Evolutionary conservation across 2,113 vertebrate species (phyloP).

Genomic region (Lipotes vexillifer): DNA sequence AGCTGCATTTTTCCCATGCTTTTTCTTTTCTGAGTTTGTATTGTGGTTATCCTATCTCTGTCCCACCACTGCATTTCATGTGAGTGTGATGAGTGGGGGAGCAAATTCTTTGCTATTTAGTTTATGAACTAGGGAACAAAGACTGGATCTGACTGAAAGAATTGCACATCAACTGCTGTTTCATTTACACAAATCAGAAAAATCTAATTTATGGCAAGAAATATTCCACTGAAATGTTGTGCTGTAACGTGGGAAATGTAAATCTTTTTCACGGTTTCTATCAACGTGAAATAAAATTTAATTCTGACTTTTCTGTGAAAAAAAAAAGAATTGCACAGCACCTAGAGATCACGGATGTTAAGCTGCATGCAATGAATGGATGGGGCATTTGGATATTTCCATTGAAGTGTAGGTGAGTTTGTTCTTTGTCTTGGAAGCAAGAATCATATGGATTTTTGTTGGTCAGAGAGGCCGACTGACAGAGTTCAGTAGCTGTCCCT

Average conservation of each 20-base stretch:
- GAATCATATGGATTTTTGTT: neutral
- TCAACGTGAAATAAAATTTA: conserved; percentile 77
- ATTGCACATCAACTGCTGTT: neutral
- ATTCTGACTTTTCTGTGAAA: conserved; percentile 48
- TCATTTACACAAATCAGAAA: too few species aligned
- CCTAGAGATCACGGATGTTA: neutral
- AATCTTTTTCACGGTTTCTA: conserved; percentile 67
- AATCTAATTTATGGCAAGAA: neutral
- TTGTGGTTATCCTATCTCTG: neutral
- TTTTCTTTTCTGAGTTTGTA: neutral
- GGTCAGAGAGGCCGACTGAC: neutral
- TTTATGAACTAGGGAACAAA: neutral
- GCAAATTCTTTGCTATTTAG: neutral
- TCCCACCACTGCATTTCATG: neutral
- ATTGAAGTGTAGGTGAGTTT: neutral
- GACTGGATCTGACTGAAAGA: neutral
- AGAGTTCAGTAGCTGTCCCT: neutral
- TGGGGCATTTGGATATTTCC: neutral
- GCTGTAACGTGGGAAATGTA: conserved; percentile 60
- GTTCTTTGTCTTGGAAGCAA: neutral
- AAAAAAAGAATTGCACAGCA: neutral
- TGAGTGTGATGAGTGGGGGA: neutral
- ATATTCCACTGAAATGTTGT: conserved; percentile 47
- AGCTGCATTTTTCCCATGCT: neutral
- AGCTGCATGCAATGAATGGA: neutral